Percentiles rank a stretch among this genome's conserved stretches.
phyloP scores from a whole-genome alignment of 1,140 invertebrate species.

The Drusus annulatus region DNA sequence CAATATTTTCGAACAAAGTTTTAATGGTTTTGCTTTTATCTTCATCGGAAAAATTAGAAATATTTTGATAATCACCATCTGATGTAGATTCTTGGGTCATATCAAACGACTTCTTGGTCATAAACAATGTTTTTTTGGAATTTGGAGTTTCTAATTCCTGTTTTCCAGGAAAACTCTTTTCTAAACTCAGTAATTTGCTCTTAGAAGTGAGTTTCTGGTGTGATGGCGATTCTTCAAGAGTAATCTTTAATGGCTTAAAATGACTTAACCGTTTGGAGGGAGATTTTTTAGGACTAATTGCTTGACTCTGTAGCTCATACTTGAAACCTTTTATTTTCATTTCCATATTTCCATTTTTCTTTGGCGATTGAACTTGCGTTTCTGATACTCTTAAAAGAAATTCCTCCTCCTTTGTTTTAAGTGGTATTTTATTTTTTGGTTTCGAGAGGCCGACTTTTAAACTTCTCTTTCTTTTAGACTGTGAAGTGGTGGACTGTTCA shows the following conservation, averaged over 20 bases:
- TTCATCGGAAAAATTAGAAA: neutral
- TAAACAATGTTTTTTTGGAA: neutral
- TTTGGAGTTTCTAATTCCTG: neutral
- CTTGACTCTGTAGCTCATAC: constrained; percentile 24
- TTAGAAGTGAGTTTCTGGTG: neutral
- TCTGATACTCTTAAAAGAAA: neutral
- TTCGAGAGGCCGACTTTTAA: constrained; percentile 67
- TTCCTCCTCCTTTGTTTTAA: neutral
- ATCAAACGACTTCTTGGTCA: constrained; percentile 2
- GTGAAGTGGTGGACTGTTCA: constrained; percentile 61
- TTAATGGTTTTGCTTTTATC: neutral
- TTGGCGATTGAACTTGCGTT: constrained; percentile 10
- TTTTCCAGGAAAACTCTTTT: neutral
- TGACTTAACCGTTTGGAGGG: constrained; percentile 44
- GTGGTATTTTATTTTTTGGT: constrained; percentile 48
- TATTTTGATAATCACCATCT: neutral
- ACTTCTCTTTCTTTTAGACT: constrained; percentile 67
- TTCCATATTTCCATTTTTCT: constrained; percentile 6
- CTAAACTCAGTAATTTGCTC: neutral
- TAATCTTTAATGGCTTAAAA: constrained; percentile 46
- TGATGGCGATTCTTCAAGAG: constrained; percentile 44
- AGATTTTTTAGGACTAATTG: constrained; percentile 48
- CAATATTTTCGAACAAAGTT: neutral
- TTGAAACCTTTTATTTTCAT: constrained; percentile 33
- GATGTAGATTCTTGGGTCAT: neutral